These are phyloP conservation scores for Stenoptilia bipunctidactyla DNA, from an alignment of 2,888 invertebrate species.

Conservation along the genomic window DNA sequence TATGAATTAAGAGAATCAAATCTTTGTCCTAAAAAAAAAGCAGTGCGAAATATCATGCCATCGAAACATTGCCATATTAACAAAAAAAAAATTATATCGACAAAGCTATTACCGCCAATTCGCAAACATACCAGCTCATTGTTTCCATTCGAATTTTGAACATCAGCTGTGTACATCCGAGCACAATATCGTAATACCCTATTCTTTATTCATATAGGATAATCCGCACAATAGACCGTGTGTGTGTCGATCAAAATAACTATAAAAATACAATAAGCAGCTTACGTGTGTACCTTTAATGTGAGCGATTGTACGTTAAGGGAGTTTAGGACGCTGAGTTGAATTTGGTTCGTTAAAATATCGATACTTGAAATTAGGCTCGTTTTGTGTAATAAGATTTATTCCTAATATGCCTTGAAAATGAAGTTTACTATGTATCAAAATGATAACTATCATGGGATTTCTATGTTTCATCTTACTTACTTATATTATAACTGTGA, in stretches of 20 bases:
- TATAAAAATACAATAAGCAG: conserved; percentile 70
- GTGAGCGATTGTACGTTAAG: conserved; percentile 35
- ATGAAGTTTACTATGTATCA: too few relatives aligned
- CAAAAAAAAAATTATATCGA: conserved; percentile 32
- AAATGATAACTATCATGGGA: too few relatives aligned
- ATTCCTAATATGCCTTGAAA: too few relatives aligned
- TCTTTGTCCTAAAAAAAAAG: background rate
- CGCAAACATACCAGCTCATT: conserved; percentile 39
- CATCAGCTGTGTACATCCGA: conserved; percentile 61
- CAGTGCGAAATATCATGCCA: too few relatives aligned
- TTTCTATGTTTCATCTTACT: too few relatives aligned
- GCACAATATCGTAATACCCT: conserved; percentile 49
- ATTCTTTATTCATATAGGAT: conserved; percentile 57
- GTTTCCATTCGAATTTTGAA: conserved; percentile 31
- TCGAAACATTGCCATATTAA: conserved; percentile 38
- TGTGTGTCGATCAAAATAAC: conserved; percentile 63
- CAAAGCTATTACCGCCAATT: conserved; percentile 41
- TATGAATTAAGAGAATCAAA: background rate
- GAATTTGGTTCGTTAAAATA: too few relatives aligned
- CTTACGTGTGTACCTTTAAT: conserved; percentile 59
- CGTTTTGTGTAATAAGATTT: too few relatives aligned
- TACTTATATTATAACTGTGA: too few relatives aligned
- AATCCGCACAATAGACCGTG: conserved; percentile 49
- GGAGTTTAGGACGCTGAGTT: too few relatives aligned
- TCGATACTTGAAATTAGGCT: too few relatives aligned